Percentiles rank a stretch among this genome's conserved stretches.
Evolutionary conservation across 2,888 invertebrate genomes (phyloP).

Genomic region (Coelinius sp.): DNA sequence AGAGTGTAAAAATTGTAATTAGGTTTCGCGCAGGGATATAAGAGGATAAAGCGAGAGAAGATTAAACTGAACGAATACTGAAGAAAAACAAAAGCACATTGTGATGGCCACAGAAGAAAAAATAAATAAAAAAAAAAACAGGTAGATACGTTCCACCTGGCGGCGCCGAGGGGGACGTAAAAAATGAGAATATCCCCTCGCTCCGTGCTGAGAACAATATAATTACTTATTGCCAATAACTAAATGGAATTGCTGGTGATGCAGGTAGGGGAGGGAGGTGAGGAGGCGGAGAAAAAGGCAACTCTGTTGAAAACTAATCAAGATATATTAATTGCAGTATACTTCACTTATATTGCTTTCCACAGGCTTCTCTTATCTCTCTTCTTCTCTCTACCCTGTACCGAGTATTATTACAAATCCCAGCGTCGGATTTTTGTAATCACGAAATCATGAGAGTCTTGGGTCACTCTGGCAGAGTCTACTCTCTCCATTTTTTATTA

Average conservation of each 20-base stretch:
- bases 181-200: constrained; percentile 45
- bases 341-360: constrained; percentile 63
- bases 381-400: constrained; percentile 47
- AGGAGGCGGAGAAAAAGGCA: constrained; percentile 52
- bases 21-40: constrained; percentile 45
- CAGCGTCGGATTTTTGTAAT: constrained; percentile 33
- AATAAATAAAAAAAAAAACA: background rate
- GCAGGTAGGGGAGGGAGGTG: constrained; percentile 19
- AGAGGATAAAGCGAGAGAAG: constrained; percentile 26
- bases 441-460: too few species aligned
- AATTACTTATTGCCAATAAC: constrained; percentile 59
- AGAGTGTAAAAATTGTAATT: constrained; percentile 53
- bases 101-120: constrained; percentile 9
- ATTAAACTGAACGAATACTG: constrained; percentile 23
- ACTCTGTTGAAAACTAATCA: constrained; percentile 65
- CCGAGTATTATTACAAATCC: constrained; percentile 64
- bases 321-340: constrained; percentile 67
- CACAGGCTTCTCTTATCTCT: constrained; percentile 37
- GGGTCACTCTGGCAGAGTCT: too few species aligned
- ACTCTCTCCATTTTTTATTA: background rate
- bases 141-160: constrained; percentile 43
- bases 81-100: constrained; percentile 26
- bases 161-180: constrained; percentile 50
- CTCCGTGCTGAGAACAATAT: constrained; percentile 51
- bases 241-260: constrained; percentile 51